Conservation (phyloP, 1,140 invertebrate species). For the Carcinoscorpius rotundicauda region DNA sequence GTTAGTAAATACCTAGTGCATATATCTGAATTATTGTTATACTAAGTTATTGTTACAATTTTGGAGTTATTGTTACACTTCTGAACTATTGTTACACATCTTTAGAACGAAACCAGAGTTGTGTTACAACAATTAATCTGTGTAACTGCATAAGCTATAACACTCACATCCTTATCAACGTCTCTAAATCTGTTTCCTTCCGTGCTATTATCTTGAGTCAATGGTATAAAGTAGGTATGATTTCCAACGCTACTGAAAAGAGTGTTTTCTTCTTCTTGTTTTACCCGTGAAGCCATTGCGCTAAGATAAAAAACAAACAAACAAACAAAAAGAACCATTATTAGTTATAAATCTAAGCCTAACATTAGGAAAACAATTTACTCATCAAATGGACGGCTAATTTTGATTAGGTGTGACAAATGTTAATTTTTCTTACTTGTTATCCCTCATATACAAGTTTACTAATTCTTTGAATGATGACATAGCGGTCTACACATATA, state of each 20-base stretch:
- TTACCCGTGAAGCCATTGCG: constrained; percentile 54
- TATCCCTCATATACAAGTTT: too few relatives aligned
- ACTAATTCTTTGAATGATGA: too few relatives aligned
- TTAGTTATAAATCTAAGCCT: too few relatives aligned
- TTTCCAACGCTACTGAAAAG: constrained; percentile 59
- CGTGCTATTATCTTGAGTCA: constrained; percentile 61
- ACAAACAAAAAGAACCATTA: too few relatives aligned
- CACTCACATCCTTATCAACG: constrained; percentile 18
- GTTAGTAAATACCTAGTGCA: background rate
- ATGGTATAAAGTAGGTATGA: constrained; percentile 76
- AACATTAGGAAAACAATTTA: too few relatives aligned
- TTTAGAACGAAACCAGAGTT: constrained; percentile 1
- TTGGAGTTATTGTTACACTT: background rate
- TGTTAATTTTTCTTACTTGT: too few relatives aligned
- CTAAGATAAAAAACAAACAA: constrained; percentile 2
- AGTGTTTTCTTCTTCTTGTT: constrained; percentile 51
- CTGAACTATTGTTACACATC: constrained; percentile 2
- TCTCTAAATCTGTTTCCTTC: constrained; percentile 9
- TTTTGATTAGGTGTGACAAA: too few relatives aligned
- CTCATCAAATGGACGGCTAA: too few relatives aligned
- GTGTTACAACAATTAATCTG: background rate
- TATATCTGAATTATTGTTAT: constrained; percentile 21
- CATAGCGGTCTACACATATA: too few relatives aligned
- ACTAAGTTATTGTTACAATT: constrained; percentile 14
- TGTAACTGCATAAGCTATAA: too few relatives aligned